Percentiles rank a stretch among this genome's conserved stretches.
These are phyloP conservation scores for Brachypteracias leptosomus DNA, from an alignment of 2,113 vertebrate species.

Conservation along the genomic window DNA sequence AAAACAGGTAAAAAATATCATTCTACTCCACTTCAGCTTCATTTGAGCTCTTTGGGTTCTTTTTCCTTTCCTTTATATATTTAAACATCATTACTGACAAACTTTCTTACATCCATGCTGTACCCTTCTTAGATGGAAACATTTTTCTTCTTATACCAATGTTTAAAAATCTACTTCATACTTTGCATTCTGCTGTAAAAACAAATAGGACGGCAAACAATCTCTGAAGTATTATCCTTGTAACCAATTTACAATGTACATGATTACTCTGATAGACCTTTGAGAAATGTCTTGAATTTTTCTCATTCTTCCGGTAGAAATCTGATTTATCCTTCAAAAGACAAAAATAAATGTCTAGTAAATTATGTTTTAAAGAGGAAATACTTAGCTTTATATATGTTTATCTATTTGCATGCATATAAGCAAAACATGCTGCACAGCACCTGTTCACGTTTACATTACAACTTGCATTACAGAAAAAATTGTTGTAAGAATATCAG, in stretches of 20 bases:
- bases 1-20: slow-evolving; percentile 43
- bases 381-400: background rate
- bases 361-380: background rate
- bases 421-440: background rate
- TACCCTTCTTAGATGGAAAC: fast-evolving
- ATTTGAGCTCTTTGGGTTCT: background rate
- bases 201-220: background rate
- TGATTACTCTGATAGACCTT: background rate
- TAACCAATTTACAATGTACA: background rate
- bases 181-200: background rate
- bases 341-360: background rate
- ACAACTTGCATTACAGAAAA: background rate
- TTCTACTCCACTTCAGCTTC: background rate
- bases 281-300: background rate
- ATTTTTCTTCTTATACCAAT: background rate
- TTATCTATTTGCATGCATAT: background rate
- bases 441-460: background rate
- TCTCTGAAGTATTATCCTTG: background rate
- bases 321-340: background rate
- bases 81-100: background rate
- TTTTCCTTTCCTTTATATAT: background rate
- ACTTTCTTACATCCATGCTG: background rate
- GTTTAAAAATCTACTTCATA: background rate
- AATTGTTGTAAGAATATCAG: background rate
- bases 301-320: background rate